Conservation (phyloP, 2,888 invertebrate genomes). For the Tigriopus californicus region DNA sequence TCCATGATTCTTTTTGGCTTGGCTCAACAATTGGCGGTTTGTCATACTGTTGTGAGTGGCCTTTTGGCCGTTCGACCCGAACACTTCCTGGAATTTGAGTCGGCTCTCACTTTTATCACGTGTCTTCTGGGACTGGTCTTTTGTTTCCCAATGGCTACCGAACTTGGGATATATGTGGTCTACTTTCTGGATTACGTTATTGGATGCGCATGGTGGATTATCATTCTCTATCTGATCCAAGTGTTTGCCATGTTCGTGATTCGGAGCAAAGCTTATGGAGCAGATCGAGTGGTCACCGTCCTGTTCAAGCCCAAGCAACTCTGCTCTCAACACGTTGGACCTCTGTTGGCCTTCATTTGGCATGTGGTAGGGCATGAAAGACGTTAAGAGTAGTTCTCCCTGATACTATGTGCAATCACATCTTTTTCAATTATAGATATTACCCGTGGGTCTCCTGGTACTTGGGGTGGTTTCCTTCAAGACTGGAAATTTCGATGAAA, state of each 20-base stretch:
- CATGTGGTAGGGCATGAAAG: slow-evolving; percentile 38
- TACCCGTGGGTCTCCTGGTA: slow-evolving; percentile 1
- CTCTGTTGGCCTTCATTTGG: slow-evolving; percentile 61
- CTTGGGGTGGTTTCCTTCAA: slow-evolving; percentile 49
- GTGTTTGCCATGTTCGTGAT: slow-evolving; percentile 63
- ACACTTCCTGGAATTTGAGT: slow-evolving; percentile 53
- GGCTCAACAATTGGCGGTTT: slow-evolving; percentile 69
- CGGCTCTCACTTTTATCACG: slow-evolving; percentile 59
- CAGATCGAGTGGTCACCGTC: slow-evolving; percentile 46
- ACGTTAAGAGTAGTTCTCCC: not conserved
- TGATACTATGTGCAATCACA: slow-evolving; percentile 1
- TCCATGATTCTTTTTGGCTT: slow-evolving; percentile 66
- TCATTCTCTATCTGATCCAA: slow-evolving; percentile 47
- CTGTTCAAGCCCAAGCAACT: slow-evolving; percentile 33
- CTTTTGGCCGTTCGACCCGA: slow-evolving; percentile 57
- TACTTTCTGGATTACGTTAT: slow-evolving; percentile 67
- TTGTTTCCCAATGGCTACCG: slow-evolving; percentile 69
- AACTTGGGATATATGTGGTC: slow-evolving; percentile 60
- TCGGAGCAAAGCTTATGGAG: slow-evolving; percentile 64
- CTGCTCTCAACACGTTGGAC: slow-evolving; percentile 31
- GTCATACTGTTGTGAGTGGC: slow-evolving; percentile 75
- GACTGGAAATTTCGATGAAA: slow-evolving; percentile 42
- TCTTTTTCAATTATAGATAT: slow-evolving; percentile 26
- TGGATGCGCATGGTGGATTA: slow-evolving; percentile 71
- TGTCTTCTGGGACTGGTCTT: slow-evolving; percentile 61